Evolutionary conservation across 2,797 vertebrate species (phyloP).

Genomic region (Phataginus tetradactyla): DNA sequence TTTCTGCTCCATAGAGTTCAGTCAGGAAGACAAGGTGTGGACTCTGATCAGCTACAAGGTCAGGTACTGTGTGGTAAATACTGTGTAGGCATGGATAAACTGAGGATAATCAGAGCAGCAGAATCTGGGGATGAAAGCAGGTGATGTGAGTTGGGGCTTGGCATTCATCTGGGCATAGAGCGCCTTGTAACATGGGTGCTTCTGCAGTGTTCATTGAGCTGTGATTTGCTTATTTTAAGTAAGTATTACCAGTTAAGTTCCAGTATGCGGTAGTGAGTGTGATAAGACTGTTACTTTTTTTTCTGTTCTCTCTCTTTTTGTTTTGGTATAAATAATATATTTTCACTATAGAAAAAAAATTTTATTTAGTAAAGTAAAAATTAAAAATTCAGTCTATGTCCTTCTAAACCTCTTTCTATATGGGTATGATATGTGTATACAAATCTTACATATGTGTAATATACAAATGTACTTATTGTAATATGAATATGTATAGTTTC

Average conservation of each 20-base stretch:
- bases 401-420: neutral
- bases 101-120: neutral
- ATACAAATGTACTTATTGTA: neutral
- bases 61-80: neutral
- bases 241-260: neutral
- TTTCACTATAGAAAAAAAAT: neutral
- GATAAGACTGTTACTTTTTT: neutral
- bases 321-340: neutral
- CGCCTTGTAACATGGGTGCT: neutral
- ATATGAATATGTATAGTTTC: neutral
- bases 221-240: neutral
- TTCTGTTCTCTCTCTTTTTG: neutral
- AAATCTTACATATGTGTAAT: too few relatives aligned
- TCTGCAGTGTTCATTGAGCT: neutral
- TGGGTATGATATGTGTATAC: neutral
- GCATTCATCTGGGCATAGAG: neutral
- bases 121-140: neutral
- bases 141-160: neutral
- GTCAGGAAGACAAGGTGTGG: neutral
- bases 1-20: neutral
- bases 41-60: neutral
- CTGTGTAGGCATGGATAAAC: too few relatives aligned
- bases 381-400: neutral
- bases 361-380: conserved; percentile 12
- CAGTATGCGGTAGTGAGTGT: neutral